Evolutionary conservation across 2,888 invertebrate genomes (phyloP).

Genomic region (Nephrotoma appendiculata): DNA sequence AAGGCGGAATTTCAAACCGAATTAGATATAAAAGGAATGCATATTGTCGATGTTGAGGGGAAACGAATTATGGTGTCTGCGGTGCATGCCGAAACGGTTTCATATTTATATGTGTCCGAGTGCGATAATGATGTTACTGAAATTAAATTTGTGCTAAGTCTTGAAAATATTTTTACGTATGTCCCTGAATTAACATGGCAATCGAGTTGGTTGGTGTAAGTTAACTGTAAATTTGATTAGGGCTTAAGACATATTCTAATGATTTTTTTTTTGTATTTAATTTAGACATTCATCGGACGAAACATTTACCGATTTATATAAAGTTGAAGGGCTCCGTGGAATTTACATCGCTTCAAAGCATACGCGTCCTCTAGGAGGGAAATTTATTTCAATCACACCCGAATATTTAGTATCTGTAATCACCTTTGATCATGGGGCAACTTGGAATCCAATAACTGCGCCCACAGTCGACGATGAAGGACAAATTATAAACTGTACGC

Average conservation of each 20-base stretch:
- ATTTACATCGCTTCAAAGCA: constrained; percentile 82
- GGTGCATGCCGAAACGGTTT: constrained; percentile 54
- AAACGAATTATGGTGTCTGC: constrained; percentile 69
- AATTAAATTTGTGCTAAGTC: constrained; percentile 59
- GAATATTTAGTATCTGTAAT: constrained; percentile 67
- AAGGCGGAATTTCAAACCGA: constrained; percentile 63
- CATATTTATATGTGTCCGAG: constrained; percentile 73
- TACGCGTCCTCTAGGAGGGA: constrained; percentile 29
- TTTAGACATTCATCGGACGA: constrained; percentile 61
- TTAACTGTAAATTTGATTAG: constrained; percentile 15
- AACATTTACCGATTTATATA: constrained; percentile 75
- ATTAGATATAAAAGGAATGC: constrained; percentile 44
- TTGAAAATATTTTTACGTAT: constrained; percentile 68
- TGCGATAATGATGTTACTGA: constrained; percentile 44
- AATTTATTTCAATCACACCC: constrained; percentile 40
- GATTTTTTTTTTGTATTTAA: background rate
- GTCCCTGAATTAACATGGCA: constrained; percentile 72
- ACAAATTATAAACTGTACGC: constrained; percentile 48
- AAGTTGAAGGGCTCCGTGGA: constrained; percentile 72
- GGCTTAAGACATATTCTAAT: background rate
- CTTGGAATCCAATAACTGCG: constrained; percentile 62
- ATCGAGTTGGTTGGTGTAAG: constrained; percentile 70
- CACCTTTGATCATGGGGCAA: constrained; percentile 74
- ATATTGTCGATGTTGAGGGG: constrained; percentile 71
- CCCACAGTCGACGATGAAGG: constrained; percentile 56